Conservation (phyloP, 2,797 vertebrate genomes). For the Poecilia picta region DNA sequence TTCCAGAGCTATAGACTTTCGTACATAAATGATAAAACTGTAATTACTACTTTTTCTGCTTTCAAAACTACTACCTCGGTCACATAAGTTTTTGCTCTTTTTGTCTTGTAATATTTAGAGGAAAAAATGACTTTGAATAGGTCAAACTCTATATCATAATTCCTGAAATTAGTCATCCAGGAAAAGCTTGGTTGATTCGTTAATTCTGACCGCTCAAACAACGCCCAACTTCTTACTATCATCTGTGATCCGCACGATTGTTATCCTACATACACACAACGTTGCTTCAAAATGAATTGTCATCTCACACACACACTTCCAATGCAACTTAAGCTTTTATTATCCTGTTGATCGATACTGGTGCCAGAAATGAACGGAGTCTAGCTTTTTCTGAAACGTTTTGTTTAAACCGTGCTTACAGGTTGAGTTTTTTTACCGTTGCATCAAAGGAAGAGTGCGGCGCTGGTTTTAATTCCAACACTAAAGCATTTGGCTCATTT, state of each 20-base stretch:
- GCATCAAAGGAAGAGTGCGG: slow-evolving; percentile 17
- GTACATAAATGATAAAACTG: background rate
- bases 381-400: background rate
- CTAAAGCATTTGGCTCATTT: slow-evolving; percentile 19
- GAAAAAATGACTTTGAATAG: background rate
- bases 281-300: too few relatives aligned
- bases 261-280: background rate
- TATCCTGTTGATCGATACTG: background rate
- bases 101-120: background rate
- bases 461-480: slow-evolving; percentile 31
- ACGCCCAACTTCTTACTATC: background rate
- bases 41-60: background rate
- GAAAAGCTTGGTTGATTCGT: background rate
- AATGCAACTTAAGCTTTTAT: background rate
- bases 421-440: slow-evolving; percentile 17
- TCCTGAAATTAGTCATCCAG: background rate
- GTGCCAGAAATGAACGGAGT: background rate
- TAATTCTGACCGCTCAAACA: background rate
- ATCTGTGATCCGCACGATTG: background rate
- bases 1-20: background rate
- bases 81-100: background rate
- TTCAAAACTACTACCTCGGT: background rate
- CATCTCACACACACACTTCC: background rate
- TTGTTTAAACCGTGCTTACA: slow-evolving; percentile 4
- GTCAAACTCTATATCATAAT: background rate